Evolutionary conservation across 1,140 invertebrate genomes (phyloP), one percentile per base, ranked within the genome.

Genomic region (Drosophila truncata): DNA sequence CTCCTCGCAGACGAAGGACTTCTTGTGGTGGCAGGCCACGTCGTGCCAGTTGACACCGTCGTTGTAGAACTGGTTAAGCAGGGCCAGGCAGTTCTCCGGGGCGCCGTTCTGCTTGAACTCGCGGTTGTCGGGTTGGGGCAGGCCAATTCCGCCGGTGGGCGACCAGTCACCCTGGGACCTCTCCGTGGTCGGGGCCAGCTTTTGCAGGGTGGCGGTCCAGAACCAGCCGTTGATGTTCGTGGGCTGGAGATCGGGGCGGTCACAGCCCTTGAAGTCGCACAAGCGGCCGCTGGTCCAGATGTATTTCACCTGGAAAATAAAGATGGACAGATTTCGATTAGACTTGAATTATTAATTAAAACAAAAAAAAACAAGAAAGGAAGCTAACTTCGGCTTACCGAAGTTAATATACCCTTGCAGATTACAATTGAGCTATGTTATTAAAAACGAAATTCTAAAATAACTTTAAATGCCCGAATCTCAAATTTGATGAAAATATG

Each of bases 41-140:
- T 97, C 97, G 85, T 97, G 97, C 96, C 96, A 97, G 87, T 97
- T 96, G 41, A 97, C 96, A 25, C 96, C 96, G 82, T 97, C 97
- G 58, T 97, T 96, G 94, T 97, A 97, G 93, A 97, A 97, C 82
- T 97, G 95, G 92, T 97, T 97, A 31, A 97, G 93, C 44, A 97
- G 93, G 2, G 96, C 96, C 23, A 97, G 88, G 84, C 96, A 97
- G 90, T 96, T 96, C 88, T 97, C 97, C 4, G 95, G 94, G 25
- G 96, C 96, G 35, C 96, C 96, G 54, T 96, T 96, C 93, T 97
- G 96, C 82, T 95, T 94, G 60, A 95, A 94, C 93, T 97, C 96
- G 64, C 96, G 94, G 93, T 97, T 97, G 82, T 97, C 97, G 2
- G 97, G 97, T 88, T 97, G 97, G 23, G 96, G 96, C 93, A 95